Conservation (phyloP, 2,113 vertebrate genomes). For the Eurypyga helias region DNA sequence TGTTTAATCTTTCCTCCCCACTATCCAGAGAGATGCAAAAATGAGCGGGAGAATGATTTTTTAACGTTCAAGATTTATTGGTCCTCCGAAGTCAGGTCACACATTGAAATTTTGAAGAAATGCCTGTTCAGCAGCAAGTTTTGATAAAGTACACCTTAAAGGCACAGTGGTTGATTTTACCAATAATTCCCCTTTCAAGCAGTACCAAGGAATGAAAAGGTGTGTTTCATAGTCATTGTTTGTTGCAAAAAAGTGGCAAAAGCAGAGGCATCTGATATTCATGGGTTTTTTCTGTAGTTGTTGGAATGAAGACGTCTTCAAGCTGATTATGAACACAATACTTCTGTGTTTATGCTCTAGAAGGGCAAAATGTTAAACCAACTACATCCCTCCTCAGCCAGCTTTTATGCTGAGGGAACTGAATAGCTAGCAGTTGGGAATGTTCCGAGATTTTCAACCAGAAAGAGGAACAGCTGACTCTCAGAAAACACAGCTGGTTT, state of each 20-base stretch:
- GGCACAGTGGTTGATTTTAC: background rate
- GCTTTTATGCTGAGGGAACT: background rate
- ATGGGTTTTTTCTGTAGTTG: background rate
- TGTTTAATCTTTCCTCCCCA: constrained; percentile 2
- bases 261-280: background rate
- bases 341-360: background rate
- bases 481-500: background rate
- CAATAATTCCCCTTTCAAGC: background rate
- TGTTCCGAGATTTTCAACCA: background rate
- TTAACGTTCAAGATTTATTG: background rate
- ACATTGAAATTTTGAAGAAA: background rate
- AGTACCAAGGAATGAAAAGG: background rate
- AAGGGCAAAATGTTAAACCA: background rate
- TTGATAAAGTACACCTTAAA: background rate
- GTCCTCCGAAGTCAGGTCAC: background rate
- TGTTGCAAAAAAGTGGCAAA: background rate
- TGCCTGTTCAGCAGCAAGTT: background rate
- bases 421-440: background rate
- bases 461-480: background rate
- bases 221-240: background rate
- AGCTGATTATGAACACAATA: background rate
- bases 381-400: background rate
- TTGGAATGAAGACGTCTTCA: background rate
- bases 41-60: background rate
- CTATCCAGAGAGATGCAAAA: background rate